Base-by-base conservation (phyloP, 2,113 vertebrate genomes). In the Neotoma lepida region DNA sequence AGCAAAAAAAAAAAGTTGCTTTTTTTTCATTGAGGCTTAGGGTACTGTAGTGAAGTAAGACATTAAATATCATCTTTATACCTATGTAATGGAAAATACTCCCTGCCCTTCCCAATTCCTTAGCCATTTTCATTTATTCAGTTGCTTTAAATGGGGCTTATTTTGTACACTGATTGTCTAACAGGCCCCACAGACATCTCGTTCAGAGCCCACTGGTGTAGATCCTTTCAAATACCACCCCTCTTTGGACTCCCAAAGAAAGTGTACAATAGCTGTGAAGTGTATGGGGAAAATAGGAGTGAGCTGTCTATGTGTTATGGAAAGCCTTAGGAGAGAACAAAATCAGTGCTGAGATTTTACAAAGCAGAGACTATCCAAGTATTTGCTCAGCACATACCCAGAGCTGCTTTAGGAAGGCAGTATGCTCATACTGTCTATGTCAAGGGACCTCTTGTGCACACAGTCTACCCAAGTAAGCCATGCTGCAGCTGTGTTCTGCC, bases 101-200 rank as follows among this genome's bases (percentile, higher is more conserved):
- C 71, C 71, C 41, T 26, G 28, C 64, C 28, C 56, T 9, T 10
- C 30, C 39, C 28, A 22, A 51, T 73, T 89, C 93, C 56, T 18
- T 84, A 63, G 41, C 70, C 54, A 89, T 93, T 96, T 96, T 78
- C 35, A 41, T 86, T 95, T 89, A 89, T 44, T 94, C 93, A 80
- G 84, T 93, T 89, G 30, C 91, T 94, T n/a, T 92, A 92, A 90
- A 86, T 90, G 77, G 71, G 51, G 64, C 87, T 91, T 58, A 49
- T 85, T 95, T 81, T 95, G 73, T 76, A 81, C 51, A 71, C 39
- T 71, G 71, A 86, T 71, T 87, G 91, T 76, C 70, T 88, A 74
- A 89, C 41, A 78, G 86, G 51, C 70, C 88, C 89, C 70, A 73
- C 15, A 88, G 46, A 71, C 82, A n/a, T 86, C 41, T 93, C 58